Evolutionary conservation across 30 jellyfish, hydroid and myxozoan genomes (phyloP).

Genomic region (Chironex yamaguchii): DNA sequence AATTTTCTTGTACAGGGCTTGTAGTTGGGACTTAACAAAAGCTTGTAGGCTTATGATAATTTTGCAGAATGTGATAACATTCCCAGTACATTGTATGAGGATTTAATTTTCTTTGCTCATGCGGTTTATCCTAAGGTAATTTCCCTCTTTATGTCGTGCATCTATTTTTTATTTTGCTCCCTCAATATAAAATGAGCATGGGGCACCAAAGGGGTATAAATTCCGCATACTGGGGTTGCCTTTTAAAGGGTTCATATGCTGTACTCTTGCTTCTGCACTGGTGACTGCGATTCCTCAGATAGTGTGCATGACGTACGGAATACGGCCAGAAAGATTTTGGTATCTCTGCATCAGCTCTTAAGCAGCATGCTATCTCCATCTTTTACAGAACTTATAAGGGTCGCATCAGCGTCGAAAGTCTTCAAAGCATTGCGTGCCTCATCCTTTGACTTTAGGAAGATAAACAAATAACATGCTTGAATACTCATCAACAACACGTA

Average conservation of each 20-base stretch:
- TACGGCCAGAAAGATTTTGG: background rate
- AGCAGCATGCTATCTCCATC: background rate
- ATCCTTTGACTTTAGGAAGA: background rate
- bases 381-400: background rate
- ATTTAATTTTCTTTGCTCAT: too few relatives aligned
- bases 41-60: too few relatives aligned
- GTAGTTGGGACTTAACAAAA: too few relatives aligned
- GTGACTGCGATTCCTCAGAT: background rate
- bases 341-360: background rate
- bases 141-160: conserved; percentile 35
- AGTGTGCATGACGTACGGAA: background rate
- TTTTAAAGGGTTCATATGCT: conserved; percentile 33
- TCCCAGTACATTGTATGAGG: too few relatives aligned
- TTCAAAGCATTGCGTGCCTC: background rate
- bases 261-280: conserved; percentile 5
- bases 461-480: conserved; percentile 41
- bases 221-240: conserved; percentile 32
- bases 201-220: conserved; percentile 34
- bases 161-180: conserved; percentile 21
- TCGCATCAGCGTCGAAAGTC: background rate
- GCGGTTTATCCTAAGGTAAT: conserved; percentile 13
- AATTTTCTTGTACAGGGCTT: too few relatives aligned
- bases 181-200: conserved; percentile 8
- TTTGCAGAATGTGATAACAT: too few relatives aligned
- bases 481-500: conserved; percentile 44